A percentile compares a stretch with the other conserved stretches of the same genome.
phyloP scores from a whole-genome alignment of 2,888 invertebrate genomes.

The Tetanocera ferruginea region DNA sequence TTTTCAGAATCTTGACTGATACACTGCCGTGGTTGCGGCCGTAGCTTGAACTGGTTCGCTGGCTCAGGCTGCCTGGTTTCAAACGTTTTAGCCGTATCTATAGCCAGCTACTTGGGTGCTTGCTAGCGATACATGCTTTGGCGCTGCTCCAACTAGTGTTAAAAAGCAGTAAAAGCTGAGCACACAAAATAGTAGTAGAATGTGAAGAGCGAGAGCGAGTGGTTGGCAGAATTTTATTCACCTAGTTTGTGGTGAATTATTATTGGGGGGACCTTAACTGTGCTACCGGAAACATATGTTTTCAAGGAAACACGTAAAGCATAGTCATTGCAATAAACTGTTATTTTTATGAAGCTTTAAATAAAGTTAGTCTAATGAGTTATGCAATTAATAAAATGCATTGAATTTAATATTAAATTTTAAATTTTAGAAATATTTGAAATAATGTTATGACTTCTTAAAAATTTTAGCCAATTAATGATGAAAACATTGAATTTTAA shows the following conservation, averaged over 20 bases:
- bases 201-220: background rate
- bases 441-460: too few relatives aligned
- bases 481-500: too few relatives aligned
- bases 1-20: slow-evolving; percentile 66
- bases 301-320: background rate
- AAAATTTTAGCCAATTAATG: too few relatives aligned
- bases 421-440: too few relatives aligned
- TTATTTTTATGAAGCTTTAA: too few relatives aligned
- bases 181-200: slow-evolving; percentile 9
- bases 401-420: background rate
- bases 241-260: background rate
- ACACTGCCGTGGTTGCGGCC: slow-evolving; percentile 41
- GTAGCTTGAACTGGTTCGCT: slow-evolving; percentile 39
- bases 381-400: too few relatives aligned
- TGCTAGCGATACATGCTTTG: slow-evolving; percentile 6
- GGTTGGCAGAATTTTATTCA: background rate
- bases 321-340: too few relatives aligned
- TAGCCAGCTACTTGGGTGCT: slow-evolving; percentile 20
- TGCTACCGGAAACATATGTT: background rate
- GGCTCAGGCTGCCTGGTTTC: slow-evolving; percentile 22
- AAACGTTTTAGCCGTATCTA: slow-evolving; percentile 10
- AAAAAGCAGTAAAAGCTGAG: background rate
- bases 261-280: background rate
- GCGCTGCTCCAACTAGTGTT: background rate
- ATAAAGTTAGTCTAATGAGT: too few relatives aligned